phyloP scores from a whole-genome alignment of 2,888 invertebrate genomes.

The Lordiphosa andalusiaca region DNA sequence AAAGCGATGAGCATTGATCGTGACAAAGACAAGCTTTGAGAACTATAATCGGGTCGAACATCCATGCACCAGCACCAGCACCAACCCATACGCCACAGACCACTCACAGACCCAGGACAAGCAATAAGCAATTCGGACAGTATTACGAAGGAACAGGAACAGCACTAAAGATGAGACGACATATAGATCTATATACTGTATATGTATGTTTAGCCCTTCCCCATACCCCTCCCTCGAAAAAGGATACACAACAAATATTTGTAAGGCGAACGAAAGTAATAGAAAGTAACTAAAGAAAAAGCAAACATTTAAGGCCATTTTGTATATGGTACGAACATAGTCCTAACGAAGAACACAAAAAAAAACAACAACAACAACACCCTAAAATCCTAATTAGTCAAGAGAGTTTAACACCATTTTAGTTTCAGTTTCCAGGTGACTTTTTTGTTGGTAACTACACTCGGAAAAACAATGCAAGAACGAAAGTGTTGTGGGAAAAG shows the following conservation, averaged over 20 bases:
- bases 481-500: no score
- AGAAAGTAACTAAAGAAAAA: no score
- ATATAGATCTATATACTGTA: conserved; percentile 36
- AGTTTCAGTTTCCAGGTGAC: background rate
- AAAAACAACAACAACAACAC: no score
- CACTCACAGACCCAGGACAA: conserved; percentile 17
- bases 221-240: no score
- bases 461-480: no score
- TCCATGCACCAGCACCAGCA: background rate
- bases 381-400: conserved; percentile 17
- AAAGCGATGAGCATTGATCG: conserved; percentile 80
- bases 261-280: no score
- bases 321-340: conserved; percentile 5
- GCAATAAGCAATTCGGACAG: conserved; percentile 47
- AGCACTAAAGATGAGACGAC: conserved; percentile 20
- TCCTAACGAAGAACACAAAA: conserved; percentile 18
- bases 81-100: conserved; percentile 2
- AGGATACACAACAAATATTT: no score
- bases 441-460: background rate
- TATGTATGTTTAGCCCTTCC: conserved; percentile 15
- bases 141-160: conserved; percentile 49
- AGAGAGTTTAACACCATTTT: conserved; percentile 32
- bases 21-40: conserved; percentile 80
- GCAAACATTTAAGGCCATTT: no score
- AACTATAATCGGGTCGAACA: conserved; percentile 57